These are phyloP conservation scores for Trachemys scripta DNA, from an alignment of 2,113 vertebrate species.

Conservation along the genomic window DNA sequence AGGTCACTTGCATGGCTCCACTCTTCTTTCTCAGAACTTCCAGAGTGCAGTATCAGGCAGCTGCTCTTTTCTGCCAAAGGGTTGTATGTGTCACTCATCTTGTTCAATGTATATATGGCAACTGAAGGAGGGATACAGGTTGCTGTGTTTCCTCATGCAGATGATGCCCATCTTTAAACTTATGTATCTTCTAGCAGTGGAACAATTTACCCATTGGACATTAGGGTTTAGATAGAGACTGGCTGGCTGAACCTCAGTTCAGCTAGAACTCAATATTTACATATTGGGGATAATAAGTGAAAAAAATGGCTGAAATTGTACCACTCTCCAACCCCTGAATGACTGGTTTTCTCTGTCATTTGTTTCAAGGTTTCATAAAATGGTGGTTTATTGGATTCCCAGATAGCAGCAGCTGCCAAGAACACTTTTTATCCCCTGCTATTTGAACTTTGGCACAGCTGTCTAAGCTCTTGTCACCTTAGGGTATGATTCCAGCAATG, in stretches of 20 bases:
- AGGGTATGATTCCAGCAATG: constrained; percentile 23
- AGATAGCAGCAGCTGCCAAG: neutral
- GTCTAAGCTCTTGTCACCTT: constrained; percentile 22
- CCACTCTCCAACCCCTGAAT: neutral
- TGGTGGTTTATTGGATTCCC: neutral
- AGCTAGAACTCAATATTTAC: constrained; percentile 21
- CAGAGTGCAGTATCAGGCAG: constrained; percentile 14
- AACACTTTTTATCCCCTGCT: neutral
- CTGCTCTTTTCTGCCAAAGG: constrained; percentile 11
- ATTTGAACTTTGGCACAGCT: constrained; percentile 38
- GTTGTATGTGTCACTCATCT: constrained; percentile 46
- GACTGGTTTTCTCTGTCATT: neutral
- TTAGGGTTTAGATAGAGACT: neutral
- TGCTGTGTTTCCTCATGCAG: constrained; percentile 26
- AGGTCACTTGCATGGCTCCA: neutral
- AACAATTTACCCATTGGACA: constrained; percentile 34
- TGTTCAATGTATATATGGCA: neutral
- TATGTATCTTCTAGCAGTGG: constrained; percentile 1
- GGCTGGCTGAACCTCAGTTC: neutral
- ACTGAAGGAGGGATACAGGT: neutral
- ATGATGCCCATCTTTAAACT: neutral
- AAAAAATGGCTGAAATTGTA: constrained; percentile 33
- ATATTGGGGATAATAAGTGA: neutral
- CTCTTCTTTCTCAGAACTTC: constrained; percentile 22
- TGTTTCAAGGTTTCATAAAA: constrained; percentile 29